Percentiles rank a stretch among this genome's conserved stretches.
phyloP scores from a whole-genome alignment of 1,140 invertebrate genomes.

The Zaprionus capensis region DNA sequence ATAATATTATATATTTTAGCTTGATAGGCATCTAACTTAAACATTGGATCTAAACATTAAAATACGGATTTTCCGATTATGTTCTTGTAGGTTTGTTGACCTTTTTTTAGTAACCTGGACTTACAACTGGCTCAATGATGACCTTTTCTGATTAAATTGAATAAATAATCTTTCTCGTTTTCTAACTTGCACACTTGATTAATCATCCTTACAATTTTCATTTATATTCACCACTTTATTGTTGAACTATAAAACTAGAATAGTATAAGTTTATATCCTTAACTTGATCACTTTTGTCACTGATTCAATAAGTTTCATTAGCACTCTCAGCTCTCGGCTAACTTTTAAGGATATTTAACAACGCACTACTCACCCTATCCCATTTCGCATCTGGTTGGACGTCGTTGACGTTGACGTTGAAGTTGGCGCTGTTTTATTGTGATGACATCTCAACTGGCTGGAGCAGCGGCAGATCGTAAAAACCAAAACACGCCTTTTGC shows the following conservation, averaged over 20 bases:
- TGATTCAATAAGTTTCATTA: conserved; percentile 26
- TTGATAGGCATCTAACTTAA: too few species aligned
- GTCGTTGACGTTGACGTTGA: conserved; percentile 26
- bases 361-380: conserved; percentile 65
- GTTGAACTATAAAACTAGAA: neutral
- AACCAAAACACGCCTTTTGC: conserved; percentile 45
- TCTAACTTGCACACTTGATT: neutral
- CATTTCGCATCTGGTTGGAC: conserved; percentile 37
- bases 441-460: conserved; percentile 45
- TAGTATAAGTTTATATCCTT: neutral
- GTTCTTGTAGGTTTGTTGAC: too few species aligned
- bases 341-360: conserved; percentile 34
- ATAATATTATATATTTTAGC: too few species aligned
- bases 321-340: conserved; percentile 22
- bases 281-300: conserved; percentile 13
- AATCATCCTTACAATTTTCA: neutral
- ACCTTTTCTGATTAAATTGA: too few species aligned
- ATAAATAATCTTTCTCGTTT: neutral
- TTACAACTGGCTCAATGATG: too few species aligned
- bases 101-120: too few species aligned
- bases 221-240: conserved; percentile 7
- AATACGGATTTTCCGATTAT: too few species aligned
- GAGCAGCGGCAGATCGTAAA: conserved; percentile 42
- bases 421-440: conserved; percentile 54
- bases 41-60: too few species aligned